Evolutionary conservation across 1,140 invertebrate species (phyloP), one percentile per base, ranked within the genome.

Genomic region (Pseudomyrmex sp.): DNA sequence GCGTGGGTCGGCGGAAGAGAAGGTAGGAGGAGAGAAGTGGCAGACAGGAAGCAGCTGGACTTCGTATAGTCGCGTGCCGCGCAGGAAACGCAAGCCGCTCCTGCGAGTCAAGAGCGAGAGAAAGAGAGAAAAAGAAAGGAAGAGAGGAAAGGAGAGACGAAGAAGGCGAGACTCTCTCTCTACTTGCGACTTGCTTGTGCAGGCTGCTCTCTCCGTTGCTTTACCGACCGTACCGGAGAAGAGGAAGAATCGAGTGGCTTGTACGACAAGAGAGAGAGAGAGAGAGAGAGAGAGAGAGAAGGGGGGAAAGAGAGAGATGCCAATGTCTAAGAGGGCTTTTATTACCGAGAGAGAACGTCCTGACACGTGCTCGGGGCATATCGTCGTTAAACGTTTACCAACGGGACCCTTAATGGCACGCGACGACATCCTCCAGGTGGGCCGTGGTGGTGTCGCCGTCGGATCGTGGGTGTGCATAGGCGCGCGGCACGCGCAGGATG

Each of bases 21-120:
- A 59, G 61, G 44, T 65, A 58, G n/a, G 61, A 56, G 56, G 59
- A 66, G 82, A 72, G 82, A 70, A 73, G 69, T 66, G 52, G 72
- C 58, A 89, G 88, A 87, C 88, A 89, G 88, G 88, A 89, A 89
- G 85, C 88, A 89, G 88, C 88, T 89, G 88, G 85, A 75, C 88
- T 59, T 68, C 65, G 80, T 50, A 26, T 26, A 89, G 88, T 89
- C 88, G 88, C 88, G 88, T 89, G 88, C 82, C 88, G 65, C 48
- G 72, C 85, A 89, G 88, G 87, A 89, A 89, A 89, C 85, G 84
- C 83, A 59, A 54, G n/a, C 69, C 35, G 68, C 75, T 63, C 15
- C 72, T 59, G 66, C 66, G 66, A 79, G 76, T 12, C 63, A 58
- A 48, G 63, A 76, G 61, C 0, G 74, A 44, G 4, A 48, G 59